Conservation (phyloP, 2,797 vertebrate genomes). For the Apodemus agrarius region DNA sequence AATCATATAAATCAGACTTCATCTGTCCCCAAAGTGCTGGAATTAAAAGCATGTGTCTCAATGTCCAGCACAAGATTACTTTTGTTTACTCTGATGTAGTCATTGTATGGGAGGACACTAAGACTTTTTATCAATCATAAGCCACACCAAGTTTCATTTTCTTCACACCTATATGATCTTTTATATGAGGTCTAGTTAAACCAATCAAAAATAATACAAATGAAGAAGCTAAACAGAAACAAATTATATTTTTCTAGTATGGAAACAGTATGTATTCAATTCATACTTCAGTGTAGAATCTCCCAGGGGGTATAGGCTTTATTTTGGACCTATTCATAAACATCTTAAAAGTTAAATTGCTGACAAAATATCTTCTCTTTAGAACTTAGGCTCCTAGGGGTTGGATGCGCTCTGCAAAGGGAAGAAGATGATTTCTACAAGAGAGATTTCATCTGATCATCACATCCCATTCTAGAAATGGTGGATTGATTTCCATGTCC, state of each 20-base stretch:
- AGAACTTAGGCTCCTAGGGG: slow-evolving; percentile 56
- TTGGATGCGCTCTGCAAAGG: background rate
- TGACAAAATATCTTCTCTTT: slow-evolving; percentile 52
- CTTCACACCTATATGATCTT: background rate
- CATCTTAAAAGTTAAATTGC: slow-evolving; percentile 59
- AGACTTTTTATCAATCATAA: background rate
- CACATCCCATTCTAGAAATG: background rate
- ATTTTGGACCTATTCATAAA: slow-evolving; percentile 58
- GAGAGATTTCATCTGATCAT: slow-evolving; percentile 41
- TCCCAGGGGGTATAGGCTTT: slow-evolving; percentile 44
- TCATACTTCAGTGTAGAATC: slow-evolving; percentile 51
- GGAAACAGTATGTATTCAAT: background rate
- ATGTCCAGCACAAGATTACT: background rate
- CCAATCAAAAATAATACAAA: slow-evolving; percentile 15
- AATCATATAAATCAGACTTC: background rate
- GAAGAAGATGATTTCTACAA: background rate
- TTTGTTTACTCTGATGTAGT: slow-evolving; percentile 23
- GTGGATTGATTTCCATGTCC: slow-evolving; percentile 21
- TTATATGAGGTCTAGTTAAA: slow-evolving; percentile 18
- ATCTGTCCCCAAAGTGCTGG: background rate
- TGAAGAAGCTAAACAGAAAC: slow-evolving; percentile 28
- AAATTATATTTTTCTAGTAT: slow-evolving; percentile 39
- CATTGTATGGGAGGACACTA: background rate
- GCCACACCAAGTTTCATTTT: slow-evolving; percentile 30
- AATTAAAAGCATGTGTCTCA: background rate